Conservation (phyloP, 2,797 vertebrate species). For the Anguilla obscura region DNA sequence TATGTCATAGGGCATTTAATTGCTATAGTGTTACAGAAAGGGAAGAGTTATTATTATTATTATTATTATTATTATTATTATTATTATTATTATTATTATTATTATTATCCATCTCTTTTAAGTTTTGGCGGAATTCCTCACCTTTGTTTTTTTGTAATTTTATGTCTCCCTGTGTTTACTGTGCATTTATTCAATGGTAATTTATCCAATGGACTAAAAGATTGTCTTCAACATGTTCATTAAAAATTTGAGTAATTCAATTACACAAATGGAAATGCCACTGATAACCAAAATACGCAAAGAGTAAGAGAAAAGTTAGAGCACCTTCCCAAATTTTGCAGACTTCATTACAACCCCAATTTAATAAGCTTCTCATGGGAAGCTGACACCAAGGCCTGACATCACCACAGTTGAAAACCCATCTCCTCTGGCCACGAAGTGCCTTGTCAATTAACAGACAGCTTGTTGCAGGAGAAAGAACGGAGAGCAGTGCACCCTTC, state of each 20-base stretch:
- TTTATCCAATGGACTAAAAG: not conserved
- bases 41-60: not conserved
- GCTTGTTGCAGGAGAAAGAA: constrained; percentile 26
- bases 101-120: not conserved
- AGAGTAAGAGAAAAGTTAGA: not conserved
- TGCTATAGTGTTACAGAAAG: not conserved
- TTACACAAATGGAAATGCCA: not conserved
- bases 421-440: constrained; percentile 42
- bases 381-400: constrained; percentile 41
- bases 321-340: not conserved
- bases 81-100: not conserved
- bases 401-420: constrained; percentile 41
- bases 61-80: not conserved
- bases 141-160: not conserved
- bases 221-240: not conserved
- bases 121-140: not conserved
- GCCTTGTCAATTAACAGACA: constrained; percentile 44
- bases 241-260: not conserved
- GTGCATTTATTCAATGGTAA: constrained; percentile 10
- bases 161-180: not conserved
- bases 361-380: constrained; percentile 36
- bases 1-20: too few relatives aligned
- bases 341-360: constrained; percentile 25
- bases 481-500: constrained; percentile 11
- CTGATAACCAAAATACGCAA: not conserved